phyloP scores from a whole-genome alignment of 1,140 invertebrate species.

The Drosophila bocki region DNA sequence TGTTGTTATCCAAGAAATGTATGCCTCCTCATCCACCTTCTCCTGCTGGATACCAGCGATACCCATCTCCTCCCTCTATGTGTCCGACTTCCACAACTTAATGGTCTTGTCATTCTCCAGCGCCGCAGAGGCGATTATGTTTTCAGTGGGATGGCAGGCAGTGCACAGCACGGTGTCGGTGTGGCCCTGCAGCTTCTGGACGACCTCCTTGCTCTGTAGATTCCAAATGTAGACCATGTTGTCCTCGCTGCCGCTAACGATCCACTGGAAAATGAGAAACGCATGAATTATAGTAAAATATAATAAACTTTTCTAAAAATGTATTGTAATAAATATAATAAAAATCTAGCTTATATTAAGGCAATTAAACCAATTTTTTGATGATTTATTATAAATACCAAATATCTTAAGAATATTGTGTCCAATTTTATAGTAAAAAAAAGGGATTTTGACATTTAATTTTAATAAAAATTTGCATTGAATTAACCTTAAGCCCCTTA shows the following conservation, averaged over 20 bases:
- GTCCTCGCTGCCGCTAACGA: slow-evolving; percentile 99
- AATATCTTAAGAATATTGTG: too few relatives aligned
- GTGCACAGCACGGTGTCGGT: slow-evolving; percentile 99
- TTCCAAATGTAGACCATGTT: slow-evolving; percentile 99
- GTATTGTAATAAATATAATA: too few relatives aligned
- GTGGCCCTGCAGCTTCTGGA: slow-evolving; percentile 98
- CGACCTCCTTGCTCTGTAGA: slow-evolving; percentile 99
- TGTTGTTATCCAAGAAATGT: slow-evolving; percentile 44
- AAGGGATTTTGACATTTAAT: too few relatives aligned
- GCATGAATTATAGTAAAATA: not conserved
- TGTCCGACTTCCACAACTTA: slow-evolving; percentile 99
- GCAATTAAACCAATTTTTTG: too few relatives aligned
- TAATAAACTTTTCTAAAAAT: too few relatives aligned
- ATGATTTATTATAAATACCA: too few relatives aligned
- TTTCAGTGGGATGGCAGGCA: slow-evolving; percentile 99
- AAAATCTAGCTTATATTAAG: too few relatives aligned
- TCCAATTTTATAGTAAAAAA: too few relatives aligned
- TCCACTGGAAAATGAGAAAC: slow-evolving; percentile 89
- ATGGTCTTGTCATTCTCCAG: slow-evolving; percentile 99
- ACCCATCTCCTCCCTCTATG: slow-evolving; percentile 87
- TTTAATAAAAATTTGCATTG: too few relatives aligned
- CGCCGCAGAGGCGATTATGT: slow-evolving; percentile 99
- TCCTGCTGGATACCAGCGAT: slow-evolving; percentile 61
- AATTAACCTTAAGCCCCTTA: too few relatives aligned
- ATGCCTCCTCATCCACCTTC: slow-evolving; percentile 8